Evolutionary conservation across 2,797 vertebrate genomes (phyloP), one percentile per base, ranked within the genome.

Genomic region (Haliaeetus albicilla): DNA sequence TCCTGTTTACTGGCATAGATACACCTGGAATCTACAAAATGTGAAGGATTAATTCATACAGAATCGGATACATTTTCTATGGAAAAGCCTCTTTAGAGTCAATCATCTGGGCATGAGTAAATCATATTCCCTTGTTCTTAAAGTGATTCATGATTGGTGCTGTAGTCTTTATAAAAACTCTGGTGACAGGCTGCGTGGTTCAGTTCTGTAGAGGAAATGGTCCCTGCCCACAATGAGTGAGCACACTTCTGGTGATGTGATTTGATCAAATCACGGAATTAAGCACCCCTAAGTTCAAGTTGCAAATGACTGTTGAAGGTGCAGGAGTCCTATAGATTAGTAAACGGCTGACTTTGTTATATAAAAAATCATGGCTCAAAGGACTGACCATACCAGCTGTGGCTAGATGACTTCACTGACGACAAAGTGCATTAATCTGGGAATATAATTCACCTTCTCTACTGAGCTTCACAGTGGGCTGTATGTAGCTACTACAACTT

Each of bases 291-390:
- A 11, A 39, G 48, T 22, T 51, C 18, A 43, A n/a, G 46, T 12
- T 13, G 51, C 46, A 49, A 15, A 30, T 6, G 37, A 25, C 1
- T 3, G 33, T 2, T 31, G 74, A 57, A 51, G 83, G 33, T 23
- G 18, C 53, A 41, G 43, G 25, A 48, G 25, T 15, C 35, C 53
- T 18, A 5, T 0, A 9, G 43, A 17, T 7, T 11, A 35, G 27
- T 7, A 25, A 48, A 24, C 3, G 17, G 44, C 51, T 70, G 51
- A 7, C 41, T n/a, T 22, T 28, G 19, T 9, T 15, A n/a, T 1
- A 25, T 2, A n/a, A 31, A 13, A 17, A 56, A 12, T 12, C 4
- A 3, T 0, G 2, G 46, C 67, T 61, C 46, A 9, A 9, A 61
- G 63, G 24, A 25, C 22, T 39, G 56, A 16, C 44, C 41, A 4